Percentiles rank a stretch among this genome's conserved stretches.
These are phyloP conservation scores for Epizoanthus fatuus DNA, from an alignment of 92 coral and sea anemone genomes.

Conservation along the genomic window DNA sequence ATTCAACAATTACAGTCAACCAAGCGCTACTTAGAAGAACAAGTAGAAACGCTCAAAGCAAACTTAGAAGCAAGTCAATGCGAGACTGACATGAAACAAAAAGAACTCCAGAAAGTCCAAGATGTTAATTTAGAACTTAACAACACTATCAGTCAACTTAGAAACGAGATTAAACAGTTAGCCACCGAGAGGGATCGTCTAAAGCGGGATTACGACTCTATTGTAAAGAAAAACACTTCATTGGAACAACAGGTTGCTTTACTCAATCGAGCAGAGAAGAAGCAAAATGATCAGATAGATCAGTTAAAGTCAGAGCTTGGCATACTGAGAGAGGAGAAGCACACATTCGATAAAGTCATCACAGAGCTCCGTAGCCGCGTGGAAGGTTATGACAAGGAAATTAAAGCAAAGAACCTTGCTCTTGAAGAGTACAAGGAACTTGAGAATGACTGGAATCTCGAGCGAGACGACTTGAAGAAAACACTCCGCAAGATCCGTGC, in stretches of 20 bases:
- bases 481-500: constrained; percentile 69
- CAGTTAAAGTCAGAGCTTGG: constrained; percentile 78
- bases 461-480: constrained; percentile 70
- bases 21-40: constrained; percentile 78
- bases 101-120: constrained; percentile 80
- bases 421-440: constrained; percentile 73
- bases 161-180: constrained; percentile 66
- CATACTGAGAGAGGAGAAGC: constrained; percentile 76
- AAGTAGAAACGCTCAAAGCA: constrained; percentile 81
- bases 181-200: constrained; percentile 78
- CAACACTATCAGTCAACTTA: constrained; percentile 66
- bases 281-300: constrained; percentile 80
- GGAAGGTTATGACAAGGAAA: constrained; percentile 69
- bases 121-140: constrained; percentile 88
- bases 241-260: constrained; percentile 83
- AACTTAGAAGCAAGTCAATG: constrained; percentile 71
- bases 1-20: constrained; percentile 87
- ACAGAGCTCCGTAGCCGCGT: constrained; percentile 77
- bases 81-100: constrained; percentile 75
- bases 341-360: constrained; percentile 63
- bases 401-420: constrained; percentile 57
- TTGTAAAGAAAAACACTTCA: constrained; percentile 64
- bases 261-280: constrained; percentile 69
- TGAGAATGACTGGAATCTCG: constrained; percentile 59
- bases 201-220: constrained; percentile 84